Evolutionary conservation across 1,140 invertebrate species (phyloP).

Genomic region (Cephus cinctus): DNA sequence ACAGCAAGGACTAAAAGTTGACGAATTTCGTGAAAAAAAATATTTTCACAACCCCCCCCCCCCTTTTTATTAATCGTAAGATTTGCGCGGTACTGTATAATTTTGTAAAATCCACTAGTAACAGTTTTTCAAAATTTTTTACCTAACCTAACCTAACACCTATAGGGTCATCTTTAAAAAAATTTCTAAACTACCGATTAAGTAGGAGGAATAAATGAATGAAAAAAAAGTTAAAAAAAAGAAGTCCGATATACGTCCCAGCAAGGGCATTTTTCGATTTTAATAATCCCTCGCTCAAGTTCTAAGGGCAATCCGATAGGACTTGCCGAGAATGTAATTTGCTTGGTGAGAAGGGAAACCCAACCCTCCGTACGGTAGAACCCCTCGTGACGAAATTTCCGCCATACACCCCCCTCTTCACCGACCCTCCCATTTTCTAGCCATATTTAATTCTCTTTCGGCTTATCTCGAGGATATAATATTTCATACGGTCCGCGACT

Average conservation of each 20-base stretch:
- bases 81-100: too few relatives aligned
- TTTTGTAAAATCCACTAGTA: too few relatives aligned
- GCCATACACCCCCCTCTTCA: background rate
- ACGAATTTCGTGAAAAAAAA: background rate
- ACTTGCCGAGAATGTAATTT: conserved; percentile 24
- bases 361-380: background rate
- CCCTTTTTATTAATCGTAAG: too few relatives aligned
- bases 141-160: too few relatives aligned
- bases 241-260: too few relatives aligned
- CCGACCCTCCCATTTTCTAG: background rate
- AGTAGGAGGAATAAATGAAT: too few relatives aligned
- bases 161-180: too few relatives aligned
- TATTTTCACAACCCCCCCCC: too few relatives aligned
- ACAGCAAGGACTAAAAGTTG: background rate
- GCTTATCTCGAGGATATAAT: background rate
- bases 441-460: background rate
- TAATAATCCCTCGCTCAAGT: conserved; percentile 16
- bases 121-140: too few relatives aligned
- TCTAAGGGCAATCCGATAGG: conserved; percentile 28
- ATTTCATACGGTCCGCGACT: too few relatives aligned
- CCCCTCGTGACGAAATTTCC: background rate
- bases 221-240: too few relatives aligned
- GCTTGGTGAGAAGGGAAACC: conserved; percentile 1
- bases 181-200: too few relatives aligned
- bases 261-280: conserved; percentile 13